Percentiles rank a stretch among this genome's conserved stretches.
Evolutionary conservation across 2,113 vertebrate genomes (phyloP).

Genomic region (Toxotes chatareus): DNA sequence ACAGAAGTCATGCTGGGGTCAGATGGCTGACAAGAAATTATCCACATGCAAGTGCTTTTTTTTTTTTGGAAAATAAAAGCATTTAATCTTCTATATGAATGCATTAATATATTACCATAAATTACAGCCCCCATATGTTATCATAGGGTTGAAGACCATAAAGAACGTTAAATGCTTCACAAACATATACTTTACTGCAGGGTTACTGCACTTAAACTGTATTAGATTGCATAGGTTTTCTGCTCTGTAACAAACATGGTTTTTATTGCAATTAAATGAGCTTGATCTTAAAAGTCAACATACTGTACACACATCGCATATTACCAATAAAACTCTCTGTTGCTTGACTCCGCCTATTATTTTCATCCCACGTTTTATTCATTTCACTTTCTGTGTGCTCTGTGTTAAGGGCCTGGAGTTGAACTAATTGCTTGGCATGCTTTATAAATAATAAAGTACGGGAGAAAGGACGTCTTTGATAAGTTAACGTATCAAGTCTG

Average conservation of each 20-base stretch:
- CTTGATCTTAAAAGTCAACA: neutral
- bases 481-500: neutral
- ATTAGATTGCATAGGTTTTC: neutral
- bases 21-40: neutral
- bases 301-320: neutral
- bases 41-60: neutral
- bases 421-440: neutral
- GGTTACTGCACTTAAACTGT: neutral
- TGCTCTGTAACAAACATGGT: neutral
- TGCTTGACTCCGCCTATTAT: neutral
- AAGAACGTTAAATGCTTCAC: neutral
- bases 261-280: neutral
- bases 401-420: neutral
- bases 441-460: neutral
- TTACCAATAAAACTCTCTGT: constrained; percentile 34
- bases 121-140: neutral
- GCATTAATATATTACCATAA: neutral
- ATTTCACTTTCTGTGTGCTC: neutral
- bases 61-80: neutral
- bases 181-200: neutral
- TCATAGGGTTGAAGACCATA: neutral
- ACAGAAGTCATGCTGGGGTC: neutral
- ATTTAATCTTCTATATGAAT: neutral
- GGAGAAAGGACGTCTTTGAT: neutral
- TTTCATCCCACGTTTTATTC: neutral